A percentile compares a stretch with the other conserved stretches of the same genome.
Evolutionary conservation across 2,797 vertebrate species (phyloP).

Genomic region (Pelodytes ibericus): DNA sequence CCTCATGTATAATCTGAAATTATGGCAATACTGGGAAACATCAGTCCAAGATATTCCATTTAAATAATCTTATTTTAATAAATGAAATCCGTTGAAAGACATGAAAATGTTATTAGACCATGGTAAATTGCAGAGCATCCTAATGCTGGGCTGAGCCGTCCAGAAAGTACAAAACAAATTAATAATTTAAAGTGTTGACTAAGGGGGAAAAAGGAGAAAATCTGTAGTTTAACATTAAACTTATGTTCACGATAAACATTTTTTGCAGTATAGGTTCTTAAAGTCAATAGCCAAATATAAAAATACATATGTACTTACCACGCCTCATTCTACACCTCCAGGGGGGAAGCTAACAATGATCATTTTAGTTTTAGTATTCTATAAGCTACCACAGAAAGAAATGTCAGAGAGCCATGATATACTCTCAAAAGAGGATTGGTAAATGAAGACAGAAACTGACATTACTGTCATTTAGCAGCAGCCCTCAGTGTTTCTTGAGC

Average conservation of each 20-base stretch:
- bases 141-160: constrained; percentile 50
- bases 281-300: no score
- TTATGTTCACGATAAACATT: background rate
- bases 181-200: constrained; percentile 50
- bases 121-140: constrained; percentile 54
- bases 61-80: constrained; percentile 56
- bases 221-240: constrained; percentile 27
- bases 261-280: no score
- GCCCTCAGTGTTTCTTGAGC: no score
- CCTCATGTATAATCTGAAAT: constrained; percentile 46
- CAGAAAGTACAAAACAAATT: constrained; percentile 50
- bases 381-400: no score
- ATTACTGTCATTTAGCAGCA: no score
- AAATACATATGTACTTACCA: no score
- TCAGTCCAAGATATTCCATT: constrained; percentile 51
- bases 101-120: constrained; percentile 47
- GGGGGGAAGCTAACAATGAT: no score
- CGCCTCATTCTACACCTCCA: no score
- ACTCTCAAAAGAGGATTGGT: no score
- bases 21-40: constrained; percentile 44
- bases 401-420: no score
- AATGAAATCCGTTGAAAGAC: constrained; percentile 51
- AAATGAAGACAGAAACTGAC: no score
- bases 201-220: constrained; percentile 28
- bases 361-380: no score